phyloP scores from a whole-genome alignment of 2,888 invertebrate genomes.

The Chromoteleia sp. region DNA sequence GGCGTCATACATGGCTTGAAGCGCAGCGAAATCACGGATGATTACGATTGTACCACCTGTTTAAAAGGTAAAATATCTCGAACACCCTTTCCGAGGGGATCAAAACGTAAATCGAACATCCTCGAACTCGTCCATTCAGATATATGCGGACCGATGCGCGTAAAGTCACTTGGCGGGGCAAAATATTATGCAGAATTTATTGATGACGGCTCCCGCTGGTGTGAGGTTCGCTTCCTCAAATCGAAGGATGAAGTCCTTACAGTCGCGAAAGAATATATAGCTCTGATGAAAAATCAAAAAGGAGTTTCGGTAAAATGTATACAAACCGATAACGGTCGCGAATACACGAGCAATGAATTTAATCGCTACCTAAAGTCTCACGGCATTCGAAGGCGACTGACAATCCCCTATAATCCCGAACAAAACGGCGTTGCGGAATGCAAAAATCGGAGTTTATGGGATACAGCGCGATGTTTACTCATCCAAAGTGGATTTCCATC shows the following conservation, averaged over 20 bases:
- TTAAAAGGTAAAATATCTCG: constrained; percentile 3
- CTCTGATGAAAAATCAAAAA: not conserved
- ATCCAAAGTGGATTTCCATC: not conserved
- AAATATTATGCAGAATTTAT: constrained; percentile 16
- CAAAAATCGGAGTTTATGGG: not conserved
- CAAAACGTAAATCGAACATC: not conserved
- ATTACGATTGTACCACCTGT: not conserved
- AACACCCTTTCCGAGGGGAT: not conserved
- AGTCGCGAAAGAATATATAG: constrained; percentile 6
- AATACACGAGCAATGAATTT: constrained; percentile 18
- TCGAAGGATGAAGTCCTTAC: constrained; percentile 2
- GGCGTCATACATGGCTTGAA: not conserved
- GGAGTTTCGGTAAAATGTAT: not conserved
- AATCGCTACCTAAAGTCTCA: not conserved
- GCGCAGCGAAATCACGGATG: not conserved
- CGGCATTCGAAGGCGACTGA: constrained; percentile 29
- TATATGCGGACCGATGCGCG: constrained; percentile 4
- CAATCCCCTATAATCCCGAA: constrained; percentile 74
- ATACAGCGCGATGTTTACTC: not conserved
- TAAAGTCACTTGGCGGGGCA: not conserved
- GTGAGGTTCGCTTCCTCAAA: constrained; percentile 14
- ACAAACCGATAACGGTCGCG: constrained; percentile 27
- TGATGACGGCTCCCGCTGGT: constrained; percentile 23
- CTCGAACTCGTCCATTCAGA: not conserved
- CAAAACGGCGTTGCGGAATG: constrained; percentile 77